Evolutionary conservation across 2,888 invertebrate species (phyloP).

Genomic region (Pogonocherus hispidulus): DNA sequence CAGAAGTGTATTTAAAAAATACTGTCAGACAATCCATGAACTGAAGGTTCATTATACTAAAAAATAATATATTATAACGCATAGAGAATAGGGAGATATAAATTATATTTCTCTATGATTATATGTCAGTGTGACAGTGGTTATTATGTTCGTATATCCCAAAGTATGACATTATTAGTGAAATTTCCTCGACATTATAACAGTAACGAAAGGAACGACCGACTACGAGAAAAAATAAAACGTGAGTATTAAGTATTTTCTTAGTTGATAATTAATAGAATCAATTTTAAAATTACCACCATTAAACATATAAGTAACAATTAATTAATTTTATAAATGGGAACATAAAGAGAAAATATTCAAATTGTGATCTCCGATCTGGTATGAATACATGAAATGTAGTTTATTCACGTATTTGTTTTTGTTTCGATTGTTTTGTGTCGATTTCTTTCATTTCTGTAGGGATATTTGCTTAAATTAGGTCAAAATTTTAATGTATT

Average conservation of each 20-base stretch:
- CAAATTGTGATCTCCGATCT: neutral
- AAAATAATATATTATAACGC: too few relatives aligned
- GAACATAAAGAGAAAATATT: neutral
- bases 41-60: too few relatives aligned
- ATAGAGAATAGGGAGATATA: too few relatives aligned
- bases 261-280: neutral
- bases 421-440: too few relatives aligned
- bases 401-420: too few relatives aligned
- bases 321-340: neutral
- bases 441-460: neutral
- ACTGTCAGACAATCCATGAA: too few relatives aligned
- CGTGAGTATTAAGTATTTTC: conserved; percentile 38
- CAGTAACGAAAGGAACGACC: conserved; percentile 30
- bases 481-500: too few relatives aligned
- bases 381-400: neutral
- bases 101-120: too few relatives aligned
- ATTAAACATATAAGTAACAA: conserved; percentile 8
- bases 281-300: conserved; percentile 17
- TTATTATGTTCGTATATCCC: too few relatives aligned
- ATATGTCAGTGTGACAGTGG: too few relatives aligned
- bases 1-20: too few relatives aligned
- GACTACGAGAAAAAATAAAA: conserved; percentile 27
- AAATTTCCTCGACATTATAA: conserved; percentile 35
- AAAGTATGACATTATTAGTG: conserved; percentile 44
- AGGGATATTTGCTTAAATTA: too few relatives aligned